Evolutionary conservation across 1,140 invertebrate genomes (phyloP).

Genomic region (Drosophila pseudoananassae): DNA sequence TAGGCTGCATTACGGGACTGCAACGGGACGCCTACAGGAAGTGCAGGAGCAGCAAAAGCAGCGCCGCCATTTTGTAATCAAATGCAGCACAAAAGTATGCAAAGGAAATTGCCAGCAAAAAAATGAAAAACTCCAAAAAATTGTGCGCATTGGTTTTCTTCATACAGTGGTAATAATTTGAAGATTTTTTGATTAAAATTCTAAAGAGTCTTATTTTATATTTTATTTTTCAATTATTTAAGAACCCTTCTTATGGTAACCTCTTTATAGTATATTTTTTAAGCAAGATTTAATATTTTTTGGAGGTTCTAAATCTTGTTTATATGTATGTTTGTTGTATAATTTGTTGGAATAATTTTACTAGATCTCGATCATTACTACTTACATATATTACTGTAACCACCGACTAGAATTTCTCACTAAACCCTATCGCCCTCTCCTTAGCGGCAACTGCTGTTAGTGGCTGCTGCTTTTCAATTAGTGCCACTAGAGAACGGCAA

Average conservation of each 20-base stretch:
- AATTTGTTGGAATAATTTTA: too few relatives aligned
- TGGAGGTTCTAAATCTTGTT: too few relatives aligned
- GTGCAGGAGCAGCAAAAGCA: slow-evolving; percentile 4
- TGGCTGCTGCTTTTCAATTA: slow-evolving; percentile 78
- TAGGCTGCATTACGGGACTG: slow-evolving; percentile 73
- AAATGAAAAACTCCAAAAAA: slow-evolving; percentile 14
- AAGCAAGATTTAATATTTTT: too few relatives aligned
- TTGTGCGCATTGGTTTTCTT: slow-evolving; percentile 53
- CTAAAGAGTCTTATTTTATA: not conserved
- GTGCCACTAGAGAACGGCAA: slow-evolving; percentile 51
- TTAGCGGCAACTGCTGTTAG: slow-evolving; percentile 41
- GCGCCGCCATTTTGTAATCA: slow-evolving; percentile 70
- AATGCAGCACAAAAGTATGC: slow-evolving; percentile 77
- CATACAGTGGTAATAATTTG: slow-evolving; percentile 36
- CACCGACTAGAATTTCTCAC: not conserved
- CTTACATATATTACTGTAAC: slow-evolving; percentile 40
- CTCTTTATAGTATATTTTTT: too few relatives aligned
- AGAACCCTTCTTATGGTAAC: too few relatives aligned
- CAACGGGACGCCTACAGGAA: slow-evolving; percentile 9
- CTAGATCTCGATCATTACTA: slow-evolving; percentile 13
- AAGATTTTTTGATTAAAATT: not conserved
- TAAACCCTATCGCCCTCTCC: slow-evolving; percentile 4
- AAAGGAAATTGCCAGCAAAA: slow-evolving; percentile 57
- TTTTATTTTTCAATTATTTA: not conserved
- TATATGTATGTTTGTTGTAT: not conserved